Evolutionary conservation across 1,140 invertebrate genomes (phyloP), one percentile per base, ranked within the genome.

Genomic region (Cherax destructor): DNA sequence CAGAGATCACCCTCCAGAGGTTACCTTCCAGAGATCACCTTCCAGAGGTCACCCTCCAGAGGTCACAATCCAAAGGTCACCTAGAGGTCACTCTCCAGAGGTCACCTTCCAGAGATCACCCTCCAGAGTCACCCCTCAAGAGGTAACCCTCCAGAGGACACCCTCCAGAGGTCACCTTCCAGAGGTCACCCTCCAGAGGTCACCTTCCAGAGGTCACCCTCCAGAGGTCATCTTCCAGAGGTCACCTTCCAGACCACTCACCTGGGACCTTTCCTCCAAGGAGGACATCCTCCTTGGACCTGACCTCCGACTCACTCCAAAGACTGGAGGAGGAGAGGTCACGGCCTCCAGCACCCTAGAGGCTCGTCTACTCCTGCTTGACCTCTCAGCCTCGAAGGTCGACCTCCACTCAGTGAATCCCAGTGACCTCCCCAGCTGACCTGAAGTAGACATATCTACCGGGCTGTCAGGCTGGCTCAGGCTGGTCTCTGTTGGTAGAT

Each of bases 221-320:
- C 30, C 30, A 41, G 30, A 41, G 30, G 30, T 41, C 30, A 41
- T 2, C 30, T 2, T 41, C 30, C 30, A 41, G 30, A 41, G 30
- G 30, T 41, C 30, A 41, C 30, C 30, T 2, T 41, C 30, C 30
- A 41, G 30, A 41, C 30, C 30, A 80, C 87, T 69, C 52, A 93
- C 92, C 85, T 92, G 91, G 9, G 86, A 78, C 9, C 86, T 76
- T 83, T 93, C 92, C 41, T 93, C 92, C 77, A 93, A 78, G 6
- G 92, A 92, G 4, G 91, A 93, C 92, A 93, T 93, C 79, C 91
- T 85, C 9, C 83, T 80, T n/a, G 92, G 81, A n/a, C 92, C 47
- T 3, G 89, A 91, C 9, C 91, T 74, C 4, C 92, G 56, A 21
- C 83, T 74, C 21, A 49, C 79, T 3, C 77, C 56, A 18, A 41